Evolutionary conservation across 35 echinoderm and acorn worm genomes (phyloP).

Genomic region (Apostichopus californicus): DNA sequence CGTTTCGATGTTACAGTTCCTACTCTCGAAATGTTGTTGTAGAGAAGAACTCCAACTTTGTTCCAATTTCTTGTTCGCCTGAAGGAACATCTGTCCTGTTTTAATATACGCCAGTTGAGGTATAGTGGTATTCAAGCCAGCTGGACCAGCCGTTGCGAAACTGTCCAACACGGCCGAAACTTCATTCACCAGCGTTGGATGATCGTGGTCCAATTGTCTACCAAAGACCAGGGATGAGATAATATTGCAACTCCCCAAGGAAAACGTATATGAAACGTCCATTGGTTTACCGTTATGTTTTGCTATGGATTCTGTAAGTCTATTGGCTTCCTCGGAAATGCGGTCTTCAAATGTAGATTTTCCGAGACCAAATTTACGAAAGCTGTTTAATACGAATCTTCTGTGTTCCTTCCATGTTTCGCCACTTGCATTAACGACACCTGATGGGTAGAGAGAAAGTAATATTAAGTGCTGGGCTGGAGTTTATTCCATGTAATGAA

Average conservation of each 20-base stretch:
- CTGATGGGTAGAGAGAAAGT: neutral
- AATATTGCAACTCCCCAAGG: slow-evolving; percentile 48
- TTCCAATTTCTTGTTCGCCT: neutral
- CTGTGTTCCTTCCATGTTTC: slow-evolving; percentile 31
- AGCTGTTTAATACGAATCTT: neutral
- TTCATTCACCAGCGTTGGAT: neutral
- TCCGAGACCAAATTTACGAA: slow-evolving; percentile 40
- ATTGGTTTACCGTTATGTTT: slow-evolving; percentile 13
- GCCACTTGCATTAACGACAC: slow-evolving; percentile 4
- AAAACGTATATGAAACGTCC: slow-evolving; percentile 41
- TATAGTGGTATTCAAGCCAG: neutral
- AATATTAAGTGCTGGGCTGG: too few relatives aligned
- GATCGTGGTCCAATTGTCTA: slow-evolving; percentile 31
- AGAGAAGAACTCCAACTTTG: neutral
- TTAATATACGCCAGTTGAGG: neutral
- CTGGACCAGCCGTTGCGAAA: neutral
- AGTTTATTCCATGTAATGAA: too few relatives aligned
- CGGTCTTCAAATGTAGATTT: slow-evolving; percentile 3
- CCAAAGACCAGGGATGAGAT: slow-evolving; percentile 34
- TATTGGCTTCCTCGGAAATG: neutral
- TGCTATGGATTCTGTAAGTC: neutral
- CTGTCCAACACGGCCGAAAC: neutral
- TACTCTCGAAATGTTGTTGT: neutral
- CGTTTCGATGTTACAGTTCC: neutral
- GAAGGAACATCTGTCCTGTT: neutral